Evolutionary conservation across 2,797 vertebrate genomes (phyloP), one percentile per base, ranked within the genome.

Genomic region (Poecilia gillii): DNA sequence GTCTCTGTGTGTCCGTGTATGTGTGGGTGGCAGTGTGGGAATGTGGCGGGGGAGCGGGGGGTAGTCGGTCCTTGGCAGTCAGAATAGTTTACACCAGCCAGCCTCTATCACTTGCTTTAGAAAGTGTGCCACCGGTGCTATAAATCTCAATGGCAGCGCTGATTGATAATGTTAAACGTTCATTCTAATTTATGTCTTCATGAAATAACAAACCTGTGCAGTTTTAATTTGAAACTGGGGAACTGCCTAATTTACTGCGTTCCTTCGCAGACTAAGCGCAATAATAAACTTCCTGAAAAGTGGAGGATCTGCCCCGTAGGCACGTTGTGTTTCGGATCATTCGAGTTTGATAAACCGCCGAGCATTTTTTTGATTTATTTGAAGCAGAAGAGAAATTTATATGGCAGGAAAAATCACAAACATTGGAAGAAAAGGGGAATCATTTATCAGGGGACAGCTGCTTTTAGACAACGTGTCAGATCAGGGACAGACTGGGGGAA

Each of bases 61-160:
- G 53, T 20, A 20, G 41, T 13, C 46, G 31, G 33, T 77, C 68
- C 79, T 84, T 73, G 83, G 81, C 83, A 86, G 66, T 80, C 64
- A 74, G 39, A 80, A 45, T 39, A 57, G 62, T 75, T 79, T 4
- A 0, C 20, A 80, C 39, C 45, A 81, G 84, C 87, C 85, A 87
- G 73, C 71, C 75, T 76, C 89, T 87, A 84, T 49, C 75, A 83
- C 76, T 77, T 75, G 74, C 55, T 85, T 75, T 83, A 79, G 79
- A 78, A 72, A 81, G 49, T 71, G 41, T 83, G 79, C 81, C 73
- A 77, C 46, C 55, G 5, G 68, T 87, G 86, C 81, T 84, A 76
- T 45, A n/a, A 83, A 18, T 81, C 45, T 80, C 76, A 47, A 79
- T 81, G 75, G 73, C 72, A 78, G 20, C 51, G n/a, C 71, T 83